Evolutionary conservation across 2,888 invertebrate species (phyloP).

Genomic region (Lasioglossum malachurum): DNA sequence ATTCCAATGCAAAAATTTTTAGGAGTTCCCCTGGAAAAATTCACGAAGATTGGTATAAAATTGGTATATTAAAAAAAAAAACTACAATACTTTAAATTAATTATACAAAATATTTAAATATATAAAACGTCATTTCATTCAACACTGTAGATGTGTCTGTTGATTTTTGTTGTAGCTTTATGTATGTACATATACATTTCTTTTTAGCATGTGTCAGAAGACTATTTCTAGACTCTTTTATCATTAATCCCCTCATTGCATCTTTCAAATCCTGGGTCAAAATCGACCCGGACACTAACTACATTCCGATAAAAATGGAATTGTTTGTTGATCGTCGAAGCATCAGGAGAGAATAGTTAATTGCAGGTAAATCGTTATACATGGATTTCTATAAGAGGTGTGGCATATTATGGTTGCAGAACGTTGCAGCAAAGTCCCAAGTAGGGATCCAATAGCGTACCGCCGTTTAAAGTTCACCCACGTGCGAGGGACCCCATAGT

Average conservation of each 20-base stretch:
- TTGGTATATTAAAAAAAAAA: no score
- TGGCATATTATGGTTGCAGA: neutral
- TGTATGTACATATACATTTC: no score
- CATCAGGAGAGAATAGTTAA: neutral
- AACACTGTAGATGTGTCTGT: no score
- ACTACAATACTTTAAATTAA: no score
- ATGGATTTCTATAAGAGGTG: neutral
- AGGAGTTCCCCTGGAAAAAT: no score
- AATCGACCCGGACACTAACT: no score
- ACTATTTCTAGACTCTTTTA: neutral
- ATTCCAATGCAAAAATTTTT: no score
- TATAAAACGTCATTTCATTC: no score
- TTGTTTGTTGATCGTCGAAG: neutral
- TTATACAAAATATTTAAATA: no score
- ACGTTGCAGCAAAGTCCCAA: neutral
- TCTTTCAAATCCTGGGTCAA: neutral
- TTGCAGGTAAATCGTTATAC: neutral
- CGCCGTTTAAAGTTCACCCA: neutral
- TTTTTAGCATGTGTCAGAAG: neutral
- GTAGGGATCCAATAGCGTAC: neutral
- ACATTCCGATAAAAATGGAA: no score
- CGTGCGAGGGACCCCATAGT: neutral
- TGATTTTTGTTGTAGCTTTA: no score
- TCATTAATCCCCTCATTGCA: neutral
- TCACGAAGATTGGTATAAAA: no score